Evolutionary conservation across 1,140 invertebrate genomes (phyloP).

Genomic region (Coptotermes formosanus): DNA sequence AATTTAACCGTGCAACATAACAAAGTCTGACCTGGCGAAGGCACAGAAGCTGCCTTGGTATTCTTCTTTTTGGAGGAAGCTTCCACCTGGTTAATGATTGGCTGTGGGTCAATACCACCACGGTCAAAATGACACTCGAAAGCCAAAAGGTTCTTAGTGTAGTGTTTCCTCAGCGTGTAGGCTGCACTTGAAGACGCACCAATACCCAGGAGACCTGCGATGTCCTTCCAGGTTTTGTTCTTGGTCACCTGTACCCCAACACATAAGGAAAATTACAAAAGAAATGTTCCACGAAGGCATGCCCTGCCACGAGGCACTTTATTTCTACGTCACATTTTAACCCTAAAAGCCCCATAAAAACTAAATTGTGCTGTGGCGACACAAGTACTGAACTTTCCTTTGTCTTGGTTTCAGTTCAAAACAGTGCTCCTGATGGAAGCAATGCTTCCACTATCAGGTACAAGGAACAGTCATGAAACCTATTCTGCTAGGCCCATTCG

Average conservation of each 20-base stretch:
- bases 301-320: background rate
- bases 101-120: slow-evolving; percentile 91
- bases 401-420: no score
- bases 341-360: background rate
- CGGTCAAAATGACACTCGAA: slow-evolving; percentile 97
- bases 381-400: no score
- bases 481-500: no score
- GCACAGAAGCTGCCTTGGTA: slow-evolving; percentile 73
- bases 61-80: slow-evolving; percentile 85
- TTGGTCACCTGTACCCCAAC: slow-evolving; percentile 79
- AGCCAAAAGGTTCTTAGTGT: slow-evolving; percentile 93
- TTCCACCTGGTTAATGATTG: slow-evolving; percentile 92
- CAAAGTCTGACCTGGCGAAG: slow-evolving; percentile 67
- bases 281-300: background rate
- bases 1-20: no score
- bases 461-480: no score
- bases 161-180: slow-evolving; percentile 95
- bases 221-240: slow-evolving; percentile 98
- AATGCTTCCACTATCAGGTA: no score
- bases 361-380: no score
- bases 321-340: background rate
- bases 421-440: no score
- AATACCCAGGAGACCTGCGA: slow-evolving; percentile 88
- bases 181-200: slow-evolving; percentile 95
- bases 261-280: background rate